Evolutionary conservation across 2,113 vertebrate genomes (phyloP), one percentile per base, ranked within the genome.

Genomic region (Amazona guildingii): DNA sequence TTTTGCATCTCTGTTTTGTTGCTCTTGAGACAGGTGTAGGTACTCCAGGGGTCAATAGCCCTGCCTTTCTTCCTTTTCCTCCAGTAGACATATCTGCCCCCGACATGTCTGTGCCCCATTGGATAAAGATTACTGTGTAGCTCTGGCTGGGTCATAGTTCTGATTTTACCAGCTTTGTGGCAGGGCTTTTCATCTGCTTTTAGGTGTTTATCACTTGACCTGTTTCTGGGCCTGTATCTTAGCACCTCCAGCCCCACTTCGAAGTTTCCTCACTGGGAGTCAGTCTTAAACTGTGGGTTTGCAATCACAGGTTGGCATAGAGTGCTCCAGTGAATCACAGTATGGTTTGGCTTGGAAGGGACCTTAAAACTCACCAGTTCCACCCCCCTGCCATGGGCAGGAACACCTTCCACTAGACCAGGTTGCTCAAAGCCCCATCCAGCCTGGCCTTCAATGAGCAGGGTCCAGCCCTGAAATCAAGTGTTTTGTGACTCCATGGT

Each of bases 211-310:
- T 63, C 66, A 5, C 44, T 75, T 17, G 2, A 3, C 33, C 52
- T 24, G 0, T 35, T 80, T 51, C 59, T 74, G 78, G 11, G 3
- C 52, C 27, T 15, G n/a, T 27, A 5, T 41, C 3, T 2, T 24
- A 54, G 27, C 29, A 25, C 28, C 37, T 73, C 37, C 78, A 49
- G 80, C 49, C 27, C 55, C 51, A 13, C 61, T 31, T 31, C 4
- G 20, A 78, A 31, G 29, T 48, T 39, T 80, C 17, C 23, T 91
- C 35, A 3, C 1, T 31, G n/a, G 28, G 27, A 44, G 7, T 39
- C 37, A 35, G 57, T 27, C 0, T 3, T 17, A 16, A n/a, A 11
- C 33, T 11, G 18, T 0, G 1, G 18, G 14, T 69, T 62, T 73
- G 41, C 52, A 10, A 24, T 17, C 59, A 3, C 1, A 6, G n/a